Percentiles rank a stretch among this genome's conserved stretches.
phyloP scores from a whole-genome alignment of 92 coral and sea anemone genomes.

The Pocillopora meandrina region DNA sequence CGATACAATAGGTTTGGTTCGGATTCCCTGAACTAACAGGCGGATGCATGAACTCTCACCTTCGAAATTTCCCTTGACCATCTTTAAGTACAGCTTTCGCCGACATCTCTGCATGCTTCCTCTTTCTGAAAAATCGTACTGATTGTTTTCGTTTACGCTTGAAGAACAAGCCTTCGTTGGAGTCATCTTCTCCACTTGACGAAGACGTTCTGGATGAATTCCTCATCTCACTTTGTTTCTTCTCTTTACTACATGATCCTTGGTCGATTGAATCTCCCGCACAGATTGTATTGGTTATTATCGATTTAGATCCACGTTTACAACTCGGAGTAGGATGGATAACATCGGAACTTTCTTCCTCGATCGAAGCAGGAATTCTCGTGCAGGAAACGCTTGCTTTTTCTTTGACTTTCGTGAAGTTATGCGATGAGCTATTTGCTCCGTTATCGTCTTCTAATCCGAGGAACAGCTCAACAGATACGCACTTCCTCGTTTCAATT shows the following conservation, averaged over 20 bases:
- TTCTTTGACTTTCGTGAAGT: slow-evolving; percentile 21
- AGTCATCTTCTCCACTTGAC: slow-evolving; percentile 26
- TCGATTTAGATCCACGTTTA: neutral
- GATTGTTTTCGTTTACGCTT: neutral
- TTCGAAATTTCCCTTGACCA: slow-evolving; percentile 22
- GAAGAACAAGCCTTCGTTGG: slow-evolving; percentile 24
- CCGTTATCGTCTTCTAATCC: neutral
- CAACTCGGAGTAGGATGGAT: slow-evolving; percentile 16
- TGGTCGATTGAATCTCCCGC: neutral
- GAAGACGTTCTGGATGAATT: neutral
- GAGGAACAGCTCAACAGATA: neutral
- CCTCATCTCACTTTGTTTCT: neutral
- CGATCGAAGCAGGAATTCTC: neutral
- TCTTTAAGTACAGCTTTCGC: slow-evolving; percentile 1
- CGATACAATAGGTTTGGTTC: too few species aligned
- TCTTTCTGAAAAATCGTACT: neutral
- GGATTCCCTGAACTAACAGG: too few species aligned
- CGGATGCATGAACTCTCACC: neutral
- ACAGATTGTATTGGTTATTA: neutral
- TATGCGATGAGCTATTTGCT: too few species aligned
- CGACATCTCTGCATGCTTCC: neutral
- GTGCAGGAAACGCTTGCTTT: neutral
- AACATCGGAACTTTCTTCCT: slow-evolving; percentile 3
- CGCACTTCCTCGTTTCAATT: slow-evolving; percentile 5
- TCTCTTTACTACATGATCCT: too few species aligned